A percentile compares a stretch with the other conserved stretches of the same genome.
phyloP scores from a whole-genome alignment of 2,797 vertebrate genomes.

The Thripadectes ignobilis region DNA sequence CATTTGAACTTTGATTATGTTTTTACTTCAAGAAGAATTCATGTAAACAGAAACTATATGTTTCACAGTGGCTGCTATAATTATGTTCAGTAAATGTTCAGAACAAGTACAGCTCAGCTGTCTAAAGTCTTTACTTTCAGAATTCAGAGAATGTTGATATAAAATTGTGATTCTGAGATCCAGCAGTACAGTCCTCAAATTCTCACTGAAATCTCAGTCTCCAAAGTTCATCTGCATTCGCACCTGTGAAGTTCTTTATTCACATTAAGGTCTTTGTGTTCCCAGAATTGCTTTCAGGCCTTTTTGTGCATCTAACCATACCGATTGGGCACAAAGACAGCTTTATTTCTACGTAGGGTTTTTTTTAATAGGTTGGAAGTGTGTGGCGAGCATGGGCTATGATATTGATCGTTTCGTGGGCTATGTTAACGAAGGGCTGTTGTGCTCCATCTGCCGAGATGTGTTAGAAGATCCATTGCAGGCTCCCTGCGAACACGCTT shows the following conservation, averaged over 20 bases:
- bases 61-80: background rate
- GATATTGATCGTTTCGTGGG: constrained; percentile 90
- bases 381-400: constrained; percentile 84
- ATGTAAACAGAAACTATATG: background rate
- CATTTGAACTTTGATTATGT: background rate
- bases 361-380: background rate
- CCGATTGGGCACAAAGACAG: background rate
- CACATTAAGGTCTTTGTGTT: fast-evolving
- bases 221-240: background rate
- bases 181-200: background rate
- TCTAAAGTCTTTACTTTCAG: background rate
- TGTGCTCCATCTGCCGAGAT: constrained; percentile 89
- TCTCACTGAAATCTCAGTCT: background rate
- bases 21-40: background rate
- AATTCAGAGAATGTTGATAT: background rate
- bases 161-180: background rate
- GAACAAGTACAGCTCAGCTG: fast-evolving
- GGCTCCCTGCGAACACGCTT: constrained; percentile 92
- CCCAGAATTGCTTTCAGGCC: background rate
- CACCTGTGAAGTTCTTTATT: background rate
- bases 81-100: background rate
- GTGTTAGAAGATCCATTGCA: constrained; percentile 88
- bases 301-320: background rate
- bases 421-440: constrained; percentile 89
- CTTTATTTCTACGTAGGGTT: background rate